phyloP scores from a whole-genome alignment of 2,797 vertebrate genomes.

The Momotus momota region DNA sequence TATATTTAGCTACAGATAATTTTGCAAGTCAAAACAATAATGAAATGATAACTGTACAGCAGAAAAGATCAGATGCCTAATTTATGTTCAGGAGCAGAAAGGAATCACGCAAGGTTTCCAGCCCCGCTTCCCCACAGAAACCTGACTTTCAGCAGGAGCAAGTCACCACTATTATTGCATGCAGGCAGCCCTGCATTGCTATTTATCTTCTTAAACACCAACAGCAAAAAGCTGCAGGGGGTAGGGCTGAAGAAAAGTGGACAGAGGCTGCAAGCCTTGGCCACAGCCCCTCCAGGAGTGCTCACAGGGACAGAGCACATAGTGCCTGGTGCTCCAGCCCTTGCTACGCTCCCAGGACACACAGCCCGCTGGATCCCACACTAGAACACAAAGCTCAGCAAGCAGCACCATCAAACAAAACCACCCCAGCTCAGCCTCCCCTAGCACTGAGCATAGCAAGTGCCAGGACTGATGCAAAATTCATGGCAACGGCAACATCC shows the following conservation, averaged over 20 bases:
- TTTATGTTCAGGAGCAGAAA: not conserved
- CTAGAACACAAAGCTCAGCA: not conserved
- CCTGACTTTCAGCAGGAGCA: not conserved
- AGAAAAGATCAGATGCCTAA: not conserved
- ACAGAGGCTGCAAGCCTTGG: not conserved
- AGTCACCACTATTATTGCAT: not conserved
- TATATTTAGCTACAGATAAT: not conserved
- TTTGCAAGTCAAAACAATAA: not conserved
- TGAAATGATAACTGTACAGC: not conserved
- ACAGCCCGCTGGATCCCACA: accelerated
- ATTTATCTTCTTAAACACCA: not conserved
- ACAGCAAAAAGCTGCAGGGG: not conserved
- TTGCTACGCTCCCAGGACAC: not conserved
- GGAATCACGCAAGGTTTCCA: not conserved
- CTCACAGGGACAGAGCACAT: not conserved
- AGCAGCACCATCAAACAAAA: not conserved
- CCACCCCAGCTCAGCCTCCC: not conserved
- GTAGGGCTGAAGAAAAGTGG: not conserved
- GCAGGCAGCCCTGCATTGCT: not conserved
- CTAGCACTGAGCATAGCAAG: accelerated
- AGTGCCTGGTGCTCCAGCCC: not conserved
- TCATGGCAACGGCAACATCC: not conserved
- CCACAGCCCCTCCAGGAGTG: accelerated
- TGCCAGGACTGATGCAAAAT: not conserved
- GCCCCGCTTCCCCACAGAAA: not conserved